These are phyloP conservation scores for Karalla daura DNA, from an alignment of 2,797 vertebrate genomes.

Conservation along the genomic window DNA sequence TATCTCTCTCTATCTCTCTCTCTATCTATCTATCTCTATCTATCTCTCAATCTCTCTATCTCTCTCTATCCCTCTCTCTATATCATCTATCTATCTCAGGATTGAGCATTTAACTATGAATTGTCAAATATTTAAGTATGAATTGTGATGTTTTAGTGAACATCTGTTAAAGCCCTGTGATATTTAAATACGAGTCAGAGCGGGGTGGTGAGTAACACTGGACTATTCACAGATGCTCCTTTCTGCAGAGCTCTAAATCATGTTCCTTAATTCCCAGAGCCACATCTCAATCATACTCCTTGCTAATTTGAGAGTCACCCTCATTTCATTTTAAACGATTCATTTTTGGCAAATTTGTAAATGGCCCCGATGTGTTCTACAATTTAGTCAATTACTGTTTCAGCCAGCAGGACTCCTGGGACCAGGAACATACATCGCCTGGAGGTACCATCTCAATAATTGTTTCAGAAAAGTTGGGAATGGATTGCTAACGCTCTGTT, in stretches of 20 bases:
- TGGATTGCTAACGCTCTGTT: constrained; percentile 98
- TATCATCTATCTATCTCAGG: constrained; percentile 9
- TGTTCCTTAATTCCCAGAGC: constrained; percentile 93
- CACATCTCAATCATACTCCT: constrained; percentile 99
- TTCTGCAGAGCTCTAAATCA: constrained; percentile 89
- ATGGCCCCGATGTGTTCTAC: constrained; percentile 99
- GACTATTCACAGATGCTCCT: constrained; percentile 88
- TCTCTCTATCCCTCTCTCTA: constrained; percentile 33
- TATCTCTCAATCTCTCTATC: constrained; percentile 20
- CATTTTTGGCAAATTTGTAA: constrained; percentile 99
- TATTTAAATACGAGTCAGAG: constrained; percentile 84
- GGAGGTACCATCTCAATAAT: constrained; percentile 99
- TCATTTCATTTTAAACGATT: constrained; percentile 99
- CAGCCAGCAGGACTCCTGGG: constrained; percentile 98
- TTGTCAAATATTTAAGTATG: constrained; percentile 52
- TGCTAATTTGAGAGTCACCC: constrained; percentile 99
- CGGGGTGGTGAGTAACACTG: constrained; percentile 79
- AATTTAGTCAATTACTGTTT: constrained; percentile 99
- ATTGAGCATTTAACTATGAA: constrained; percentile 36
- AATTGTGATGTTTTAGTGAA: constrained; percentile 55
- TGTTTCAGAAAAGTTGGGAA: constrained; percentile 99
- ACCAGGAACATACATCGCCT: constrained; percentile 99
- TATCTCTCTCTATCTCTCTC: constrained; percentile 14
- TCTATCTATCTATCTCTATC: constrained; percentile 11
- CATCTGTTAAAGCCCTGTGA: constrained; percentile 66